phyloP scores from a whole-genome alignment of 2,797 vertebrate genomes.

The Limosa lapponica region DNA sequence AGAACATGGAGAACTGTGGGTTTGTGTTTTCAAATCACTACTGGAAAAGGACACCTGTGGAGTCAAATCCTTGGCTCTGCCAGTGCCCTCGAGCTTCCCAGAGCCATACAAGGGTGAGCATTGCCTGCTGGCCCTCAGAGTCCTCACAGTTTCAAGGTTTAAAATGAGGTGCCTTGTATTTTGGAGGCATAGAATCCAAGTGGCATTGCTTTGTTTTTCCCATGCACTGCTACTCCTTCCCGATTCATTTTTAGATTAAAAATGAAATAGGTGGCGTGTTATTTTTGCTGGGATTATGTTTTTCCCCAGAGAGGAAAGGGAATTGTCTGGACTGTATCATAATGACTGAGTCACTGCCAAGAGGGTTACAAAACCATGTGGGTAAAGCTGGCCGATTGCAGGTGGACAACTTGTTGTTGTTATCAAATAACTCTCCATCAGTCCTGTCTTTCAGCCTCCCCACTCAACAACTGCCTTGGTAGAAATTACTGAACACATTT shows the following conservation, averaged over 20 bases:
- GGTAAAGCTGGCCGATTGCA: constrained; percentile 26
- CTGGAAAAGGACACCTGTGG: neutral
- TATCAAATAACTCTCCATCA: constrained; percentile 66
- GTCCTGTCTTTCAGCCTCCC: constrained; percentile 61
- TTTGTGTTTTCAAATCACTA: neutral
- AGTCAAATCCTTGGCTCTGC: neutral
- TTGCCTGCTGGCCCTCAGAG: neutral
- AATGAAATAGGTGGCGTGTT: neutral
- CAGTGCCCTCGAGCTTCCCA: neutral
- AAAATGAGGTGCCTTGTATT: neutral
- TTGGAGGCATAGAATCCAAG: neutral
- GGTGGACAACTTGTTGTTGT: constrained; percentile 61
- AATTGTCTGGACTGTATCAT: neutral
- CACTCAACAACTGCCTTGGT: constrained; percentile 72
- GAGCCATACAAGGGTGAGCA: fast-evolving
- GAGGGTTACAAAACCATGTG: constrained; percentile 30
- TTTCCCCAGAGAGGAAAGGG: neutral
- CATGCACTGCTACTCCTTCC: neutral
- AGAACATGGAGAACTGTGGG: neutral
- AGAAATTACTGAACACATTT: constrained; percentile 81
- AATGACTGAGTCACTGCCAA: neutral
- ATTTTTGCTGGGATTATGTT: neutral
- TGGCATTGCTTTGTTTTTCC: neutral
- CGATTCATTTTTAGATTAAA: neutral
- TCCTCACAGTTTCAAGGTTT: neutral